Evolutionary conservation across 2,113 vertebrate species (phyloP), one percentile per base, ranked within the genome.

Genomic region (Sula dactylatra): DNA sequence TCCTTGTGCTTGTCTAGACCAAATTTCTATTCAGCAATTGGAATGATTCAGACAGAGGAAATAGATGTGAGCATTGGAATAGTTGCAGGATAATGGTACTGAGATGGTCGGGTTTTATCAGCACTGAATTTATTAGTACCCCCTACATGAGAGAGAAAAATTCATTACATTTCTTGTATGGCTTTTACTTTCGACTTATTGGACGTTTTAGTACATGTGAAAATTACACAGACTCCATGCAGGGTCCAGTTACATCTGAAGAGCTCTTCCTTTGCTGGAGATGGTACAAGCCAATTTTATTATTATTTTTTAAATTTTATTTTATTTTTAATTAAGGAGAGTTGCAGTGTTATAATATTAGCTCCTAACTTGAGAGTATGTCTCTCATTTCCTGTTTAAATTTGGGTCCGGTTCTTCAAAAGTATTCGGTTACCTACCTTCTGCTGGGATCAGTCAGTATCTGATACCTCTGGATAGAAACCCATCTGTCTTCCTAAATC

Each of bases 401-500:
- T 92, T 95, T 95, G 93, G 86, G 93, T 58, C 79, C 47, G 2
- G 2, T 86, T 92, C 88, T 90, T 90, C 58, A 88, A 2, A 86
- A 94, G 93, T 95, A 88, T 94, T 86, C 0, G 1, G 79, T 96
- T 96, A 90, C 92, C 74, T 90, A 16, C 94, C 94, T 96, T 96
- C 96, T 95, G 93, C 93, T 91, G 64, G 90, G 66, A 91, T 95
- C 94, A 96, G 58, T 95, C 84, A 88, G 52, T 85, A 96, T 97
- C 84, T 85, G 94, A 93, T 96, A 32, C 77, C 38, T 76, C 66
- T 64, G 84, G 44, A 85, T 72, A 93, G 93, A 95, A 93, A 90
- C 78, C 92, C 92, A 93, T 96, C 90, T 97, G 92, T 96, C 90
- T 85, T 82, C 49, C 90, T 96, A 87, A 94, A 90, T 87, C 95